Evolutionary conservation across 2,888 invertebrate genomes (phyloP), one percentile per base, ranked within the genome.

Genomic region (Bhutanitis thaidina): DNA sequence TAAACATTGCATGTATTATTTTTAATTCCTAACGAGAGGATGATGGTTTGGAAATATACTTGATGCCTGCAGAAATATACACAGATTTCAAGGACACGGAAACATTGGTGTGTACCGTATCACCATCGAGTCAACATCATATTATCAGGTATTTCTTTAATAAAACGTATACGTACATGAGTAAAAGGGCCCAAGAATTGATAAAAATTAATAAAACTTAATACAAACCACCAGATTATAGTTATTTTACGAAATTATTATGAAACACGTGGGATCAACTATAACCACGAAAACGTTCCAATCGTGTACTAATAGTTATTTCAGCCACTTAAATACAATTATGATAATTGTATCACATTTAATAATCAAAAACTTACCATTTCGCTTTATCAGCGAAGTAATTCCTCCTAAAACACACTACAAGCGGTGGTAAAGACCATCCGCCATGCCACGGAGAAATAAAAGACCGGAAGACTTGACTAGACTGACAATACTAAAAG

Each of bases 371-470:
- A 61, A 86, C 86, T 87, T 85, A 87, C 88, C 89, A 89, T 89
- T 81, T 87, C 88, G 88, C 89, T 87, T 56, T 75, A 64, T 64
- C 55, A 88, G 88, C 88, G 87, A 87, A 80, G 73, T 65, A 72
- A 74, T 71, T 84, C 74, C 85, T 85, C 85, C 81, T 71, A 77
- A 74, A 78, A 82, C 71, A 85, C 85, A 84, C 82, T 80, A 81
- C 64, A 62, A 55, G 72, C 81, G 85, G 83, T 69, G 82, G 80
- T 72, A 74, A 61, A 77, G 75, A 88, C 86, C 84, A 85, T 88
- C 88, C 87, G 87, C 89, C 90, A 89, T 89, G 90, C 89, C 90
- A 89, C 89, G 90, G 79, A 87, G 88, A 78, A 86, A 66, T 87
- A 71, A 87, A 89, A 84, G 89, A 84, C 88, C 88, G 89, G 88